A percentile compares a stretch with the other conserved stretches of the same genome.
These are phyloP conservation scores for Triplophysa rosa DNA, from an alignment of 2,113 vertebrate genomes.

Conservation along the genomic window DNA sequence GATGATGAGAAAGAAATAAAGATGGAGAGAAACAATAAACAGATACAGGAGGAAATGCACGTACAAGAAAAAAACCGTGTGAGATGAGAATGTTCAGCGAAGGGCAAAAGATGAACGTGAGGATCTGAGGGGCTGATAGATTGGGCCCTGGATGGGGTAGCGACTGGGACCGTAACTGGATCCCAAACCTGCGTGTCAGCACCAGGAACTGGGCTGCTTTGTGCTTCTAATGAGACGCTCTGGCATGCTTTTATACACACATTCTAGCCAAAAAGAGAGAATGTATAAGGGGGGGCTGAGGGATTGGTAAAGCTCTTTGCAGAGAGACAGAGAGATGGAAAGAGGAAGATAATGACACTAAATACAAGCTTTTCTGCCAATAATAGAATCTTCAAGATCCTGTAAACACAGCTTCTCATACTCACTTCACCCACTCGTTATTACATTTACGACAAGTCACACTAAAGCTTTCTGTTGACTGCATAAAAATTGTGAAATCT, in stretches of 20 bases:
- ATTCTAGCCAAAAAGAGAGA: slow-evolving; percentile 62
- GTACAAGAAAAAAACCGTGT: not conserved
- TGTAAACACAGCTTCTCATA: slow-evolving; percentile 13
- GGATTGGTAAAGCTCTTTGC: not conserved
- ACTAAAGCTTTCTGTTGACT: not conserved
- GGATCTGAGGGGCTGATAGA: slow-evolving; percentile 14
- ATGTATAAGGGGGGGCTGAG: not conserved
- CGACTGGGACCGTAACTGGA: slow-evolving; percentile 62
- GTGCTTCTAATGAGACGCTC: slow-evolving; percentile 73
- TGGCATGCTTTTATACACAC: slow-evolving; percentile 63
- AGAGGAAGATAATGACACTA: slow-evolving; percentile 36
- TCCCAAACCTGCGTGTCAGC: slow-evolving; percentile 67
- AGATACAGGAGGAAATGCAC: not conserved
- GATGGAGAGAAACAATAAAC: not conserved
- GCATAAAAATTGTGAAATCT: not conserved
- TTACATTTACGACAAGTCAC: slow-evolving; percentile 1
- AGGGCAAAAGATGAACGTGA: not conserved
- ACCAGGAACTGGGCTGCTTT: slow-evolving; percentile 71
- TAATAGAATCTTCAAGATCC: slow-evolving; percentile 36
- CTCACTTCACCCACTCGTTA: not conserved
- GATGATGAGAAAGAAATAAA: not conserved
- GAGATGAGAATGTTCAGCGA: not conserved
- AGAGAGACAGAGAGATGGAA: slow-evolving; percentile 25
- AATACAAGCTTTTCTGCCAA: slow-evolving; percentile 14
- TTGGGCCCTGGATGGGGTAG: slow-evolving; percentile 22